Base-by-base conservation (phyloP, 2,888 invertebrate species). In the Gnatocerus cornutus region DNA sequence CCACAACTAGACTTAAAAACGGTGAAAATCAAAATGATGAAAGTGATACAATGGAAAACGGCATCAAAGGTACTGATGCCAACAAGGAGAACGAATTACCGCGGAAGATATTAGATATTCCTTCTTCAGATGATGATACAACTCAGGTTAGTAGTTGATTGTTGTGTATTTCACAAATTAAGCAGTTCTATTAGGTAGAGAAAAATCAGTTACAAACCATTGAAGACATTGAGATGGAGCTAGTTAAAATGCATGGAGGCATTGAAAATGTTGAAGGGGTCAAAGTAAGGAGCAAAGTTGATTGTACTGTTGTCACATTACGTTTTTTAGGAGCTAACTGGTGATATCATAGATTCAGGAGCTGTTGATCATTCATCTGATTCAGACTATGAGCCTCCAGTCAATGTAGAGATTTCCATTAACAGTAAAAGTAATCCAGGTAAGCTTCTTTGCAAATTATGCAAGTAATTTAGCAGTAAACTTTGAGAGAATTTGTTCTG, bases 61-160 rank as follows among this genome's bases (percentile, higher is more conserved):
- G 62, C 6, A 21, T 14, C 7, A 41, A 52, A 14, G 7, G 9
- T 7, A 63, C 73, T 16, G 73, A 73, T 13, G 29, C 66, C 4
- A 66, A 73, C 30, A 76, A 78, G 64, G 80, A 80, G 41, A 78
- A 78, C 68, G 77, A 78, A 41, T 64, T 80, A 10, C 80, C 82
- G 3, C 82, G 84, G 72, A 85, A 82, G 67, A 82, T 84, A 62
- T 74, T 84, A 7, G 83, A 84, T 72, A 84, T 85, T 58, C 84
- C 84, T 6, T 84, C 83, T 16, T 82, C 83, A 3, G 83, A 83
- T 74, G 84, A 84, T 59, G 84, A 84, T 39, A 68, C 48, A 0
- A 56, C 27, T 10, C 62, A 63, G 12, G 56, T 67, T 16, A 52
- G 39, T 43, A 1, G 1, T 27, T 10, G 6, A 39, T 9, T 13